Conservation (phyloP, 2,797 vertebrate genomes). For the Oreonectes daqikongensis region DNA sequence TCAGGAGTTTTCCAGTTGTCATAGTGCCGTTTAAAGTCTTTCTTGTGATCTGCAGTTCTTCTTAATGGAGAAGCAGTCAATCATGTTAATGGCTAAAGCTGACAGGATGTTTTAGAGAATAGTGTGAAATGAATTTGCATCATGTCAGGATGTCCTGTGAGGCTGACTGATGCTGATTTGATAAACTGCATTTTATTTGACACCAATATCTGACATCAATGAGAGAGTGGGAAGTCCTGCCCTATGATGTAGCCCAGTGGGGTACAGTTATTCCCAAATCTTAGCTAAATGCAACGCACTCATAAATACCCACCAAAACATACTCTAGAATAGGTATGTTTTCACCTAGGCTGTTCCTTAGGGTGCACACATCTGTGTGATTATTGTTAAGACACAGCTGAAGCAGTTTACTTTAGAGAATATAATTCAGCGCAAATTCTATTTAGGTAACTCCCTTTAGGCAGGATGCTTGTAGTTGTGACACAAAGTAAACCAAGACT, state of each 20-base stretch:
- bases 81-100: conserved; percentile 57
- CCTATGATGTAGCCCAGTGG: conserved; percentile 29
- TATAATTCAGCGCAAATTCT: conserved; percentile 31
- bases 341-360: conserved; percentile 17
- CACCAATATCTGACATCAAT: conserved; percentile 43
- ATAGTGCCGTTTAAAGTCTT: too few relatives aligned
- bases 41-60: too few relatives aligned
- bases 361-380: conserved; percentile 37
- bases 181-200: conserved; percentile 32
- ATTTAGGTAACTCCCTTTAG: too few relatives aligned
- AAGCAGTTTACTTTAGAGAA: conserved; percentile 29
- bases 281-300: too few relatives aligned
- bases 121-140: conserved; percentile 59
- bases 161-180: conserved; percentile 47
- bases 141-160: too few relatives aligned
- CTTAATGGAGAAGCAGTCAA: conserved; percentile 43
- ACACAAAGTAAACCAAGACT: conserved; percentile 47
- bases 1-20: conserved; percentile 32
- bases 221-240: conserved; percentile 37
- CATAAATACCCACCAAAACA: conserved; percentile 20
- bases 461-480: conserved; percentile 22
- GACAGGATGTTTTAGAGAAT: conserved; percentile 58
- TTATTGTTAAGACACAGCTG: conserved; percentile 38
- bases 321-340: conserved; percentile 11
- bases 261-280: conserved; percentile 50